phyloP scores from a whole-genome alignment of 2,113 vertebrate species.

The Ginglymostoma cirratum region DNA sequence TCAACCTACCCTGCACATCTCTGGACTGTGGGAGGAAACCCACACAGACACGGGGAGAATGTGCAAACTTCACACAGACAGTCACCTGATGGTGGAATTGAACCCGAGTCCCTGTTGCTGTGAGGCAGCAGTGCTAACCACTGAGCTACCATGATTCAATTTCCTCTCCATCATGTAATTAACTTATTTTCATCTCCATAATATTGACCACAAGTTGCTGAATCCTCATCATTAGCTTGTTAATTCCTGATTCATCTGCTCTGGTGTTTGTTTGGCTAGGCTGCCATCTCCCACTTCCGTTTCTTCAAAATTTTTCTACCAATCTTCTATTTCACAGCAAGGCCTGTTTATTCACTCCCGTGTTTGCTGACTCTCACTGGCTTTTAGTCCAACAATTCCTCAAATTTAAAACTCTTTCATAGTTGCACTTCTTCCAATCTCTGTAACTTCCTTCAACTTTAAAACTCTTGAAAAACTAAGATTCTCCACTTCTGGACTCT shows the following conservation, averaged over 20 bases:
- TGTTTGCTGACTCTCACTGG: neutral
- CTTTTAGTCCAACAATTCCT: neutral
- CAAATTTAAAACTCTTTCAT: neutral
- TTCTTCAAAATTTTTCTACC: neutral
- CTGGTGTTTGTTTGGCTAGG: neutral
- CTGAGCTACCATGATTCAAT: neutral
- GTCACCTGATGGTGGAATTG: too few species aligned
- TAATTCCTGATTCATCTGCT: neutral
- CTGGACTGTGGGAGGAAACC: too few species aligned
- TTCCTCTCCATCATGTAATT: neutral
- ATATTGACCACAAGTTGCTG: neutral
- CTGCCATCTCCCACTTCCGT: neutral
- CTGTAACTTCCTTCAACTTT: neutral
- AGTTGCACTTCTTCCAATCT: too few species aligned
- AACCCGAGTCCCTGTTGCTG: too few species aligned
- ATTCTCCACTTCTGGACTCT: neutral
- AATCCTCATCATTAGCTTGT: neutral
- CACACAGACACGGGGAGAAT: too few species aligned
- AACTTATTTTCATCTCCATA: neutral
- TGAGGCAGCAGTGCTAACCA: too few species aligned
- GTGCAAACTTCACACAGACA: too few species aligned
- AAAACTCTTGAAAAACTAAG: neutral
- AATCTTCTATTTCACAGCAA: neutral
- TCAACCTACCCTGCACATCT: too few species aligned
- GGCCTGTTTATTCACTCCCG: neutral